A percentile compares a stretch with the other conserved stretches of the same genome.
phyloP scores from a whole-genome alignment of 2,888 invertebrate species.

The Tuberolachnus salignus region DNA sequence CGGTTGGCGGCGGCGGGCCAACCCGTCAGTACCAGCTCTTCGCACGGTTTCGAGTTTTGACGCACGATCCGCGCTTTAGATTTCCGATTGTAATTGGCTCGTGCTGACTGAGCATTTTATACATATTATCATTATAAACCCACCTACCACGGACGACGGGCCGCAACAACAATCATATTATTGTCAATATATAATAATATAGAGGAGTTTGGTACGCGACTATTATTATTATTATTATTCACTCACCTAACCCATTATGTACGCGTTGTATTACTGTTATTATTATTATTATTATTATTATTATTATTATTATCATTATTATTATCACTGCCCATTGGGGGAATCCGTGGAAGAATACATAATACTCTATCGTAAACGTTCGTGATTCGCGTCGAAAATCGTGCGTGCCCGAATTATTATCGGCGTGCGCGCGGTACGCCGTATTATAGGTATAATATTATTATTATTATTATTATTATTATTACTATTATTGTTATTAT shows the following conservation, averaged over 20 bases:
- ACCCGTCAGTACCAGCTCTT: not conserved
- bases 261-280: constrained; percentile 27
- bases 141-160: not conserved
- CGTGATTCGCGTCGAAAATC: constrained; percentile 30
- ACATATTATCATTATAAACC: constrained; percentile 28
- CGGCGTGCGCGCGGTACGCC: too few species aligned
- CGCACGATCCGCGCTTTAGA: constrained; percentile 53
- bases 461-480: too few species aligned
- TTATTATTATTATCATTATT: too few species aligned
- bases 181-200: too few species aligned
- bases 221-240: constrained; percentile 40
- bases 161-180: not conserved
- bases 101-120: constrained; percentile 54
- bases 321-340: not conserved
- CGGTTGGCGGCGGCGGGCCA: too few species aligned
- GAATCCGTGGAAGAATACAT: constrained; percentile 13
- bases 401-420: constrained; percentile 1
- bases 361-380: constrained; percentile 13
- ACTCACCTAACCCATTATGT: constrained; percentile 20
- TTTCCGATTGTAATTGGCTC: constrained; percentile 54
- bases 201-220: not conserved
- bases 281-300: not conserved
- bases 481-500: too few species aligned
- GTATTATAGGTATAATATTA: too few species aligned
- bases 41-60: constrained; percentile 40